These are phyloP conservation scores for Lepidurus couesii DNA, from an alignment of 1,140 invertebrate genomes.

Conservation along the genomic window DNA sequence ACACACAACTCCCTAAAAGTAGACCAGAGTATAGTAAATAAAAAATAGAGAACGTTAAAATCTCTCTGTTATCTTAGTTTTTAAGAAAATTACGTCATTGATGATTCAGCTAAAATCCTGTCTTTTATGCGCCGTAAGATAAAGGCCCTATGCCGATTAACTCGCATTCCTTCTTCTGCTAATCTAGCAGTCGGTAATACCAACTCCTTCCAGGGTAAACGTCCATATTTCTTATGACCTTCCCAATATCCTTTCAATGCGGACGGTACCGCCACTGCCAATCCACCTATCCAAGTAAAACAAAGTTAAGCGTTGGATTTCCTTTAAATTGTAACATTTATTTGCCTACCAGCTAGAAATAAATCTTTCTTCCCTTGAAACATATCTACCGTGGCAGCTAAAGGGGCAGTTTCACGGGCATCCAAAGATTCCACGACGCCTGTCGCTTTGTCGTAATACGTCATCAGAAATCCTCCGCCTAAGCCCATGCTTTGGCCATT, in stretches of 20 bases:
- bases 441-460: conserved; percentile 56
- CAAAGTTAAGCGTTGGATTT: background rate
- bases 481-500: conserved; percentile 81
- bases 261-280: conserved; percentile 81
- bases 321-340: conserved; percentile 34
- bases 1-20: conserved; percentile 32
- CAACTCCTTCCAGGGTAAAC: conserved; percentile 72
- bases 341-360: conserved; percentile 46
- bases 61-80: background rate
- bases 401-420: conserved; percentile 74
- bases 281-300: conserved; percentile 51
- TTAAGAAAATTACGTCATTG: conserved; percentile 51
- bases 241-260: conserved; percentile 82
- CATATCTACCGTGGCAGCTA: conserved; percentile 59
- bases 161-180: conserved; percentile 64
- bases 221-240: conserved; percentile 72
- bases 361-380: conserved; percentile 51
- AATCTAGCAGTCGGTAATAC: conserved; percentile 69
- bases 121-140: conserved; percentile 50
- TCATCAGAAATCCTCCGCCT: conserved; percentile 82
- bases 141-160: conserved; percentile 61
- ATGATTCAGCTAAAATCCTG: conserved; percentile 54
- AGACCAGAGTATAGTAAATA: background rate
- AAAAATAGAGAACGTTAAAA: background rate
- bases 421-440: conserved; percentile 51